Conservation (phyloP, 2,797 vertebrate species). For the Diceros bicornis region DNA sequence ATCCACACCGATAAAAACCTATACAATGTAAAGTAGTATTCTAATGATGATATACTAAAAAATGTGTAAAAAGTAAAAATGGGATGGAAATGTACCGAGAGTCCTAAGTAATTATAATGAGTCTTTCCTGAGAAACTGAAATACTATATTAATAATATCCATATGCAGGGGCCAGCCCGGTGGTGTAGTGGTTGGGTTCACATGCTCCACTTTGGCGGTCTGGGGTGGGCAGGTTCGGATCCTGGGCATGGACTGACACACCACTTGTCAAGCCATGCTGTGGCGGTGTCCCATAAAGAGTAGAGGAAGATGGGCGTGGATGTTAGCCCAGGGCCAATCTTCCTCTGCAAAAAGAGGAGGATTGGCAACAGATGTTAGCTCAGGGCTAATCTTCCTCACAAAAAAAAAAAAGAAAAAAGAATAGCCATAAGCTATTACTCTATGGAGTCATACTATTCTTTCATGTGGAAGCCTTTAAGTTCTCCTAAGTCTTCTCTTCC, state of each 20-base stretch:
- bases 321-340: no score
- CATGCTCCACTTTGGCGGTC: no score
- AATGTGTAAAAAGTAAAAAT: not conserved
- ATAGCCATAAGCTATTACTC: not conserved
- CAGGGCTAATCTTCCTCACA: no score
- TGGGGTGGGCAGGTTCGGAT: no score
- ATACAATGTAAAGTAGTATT: not conserved
- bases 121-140: slow-evolving; percentile 16
- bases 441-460: not conserved
- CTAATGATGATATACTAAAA: not conserved
- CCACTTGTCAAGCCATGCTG: no score
- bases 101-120: not conserved
- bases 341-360: no score
- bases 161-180: not conserved
- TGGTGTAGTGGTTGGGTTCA: no score
- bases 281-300: no score
- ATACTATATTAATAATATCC: not conserved
- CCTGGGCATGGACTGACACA: no score
- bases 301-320: no score
- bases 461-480: not conserved
- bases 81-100: not conserved
- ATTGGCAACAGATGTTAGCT: no score
- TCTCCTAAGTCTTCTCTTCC: not conserved
- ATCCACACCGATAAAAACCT: not conserved
- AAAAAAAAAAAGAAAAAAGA: not conserved